Evolutionary conservation across 1,140 invertebrate genomes (phyloP), one percentile per base, ranked within the genome.

Genomic region (Drosophila ananassae): DNA sequence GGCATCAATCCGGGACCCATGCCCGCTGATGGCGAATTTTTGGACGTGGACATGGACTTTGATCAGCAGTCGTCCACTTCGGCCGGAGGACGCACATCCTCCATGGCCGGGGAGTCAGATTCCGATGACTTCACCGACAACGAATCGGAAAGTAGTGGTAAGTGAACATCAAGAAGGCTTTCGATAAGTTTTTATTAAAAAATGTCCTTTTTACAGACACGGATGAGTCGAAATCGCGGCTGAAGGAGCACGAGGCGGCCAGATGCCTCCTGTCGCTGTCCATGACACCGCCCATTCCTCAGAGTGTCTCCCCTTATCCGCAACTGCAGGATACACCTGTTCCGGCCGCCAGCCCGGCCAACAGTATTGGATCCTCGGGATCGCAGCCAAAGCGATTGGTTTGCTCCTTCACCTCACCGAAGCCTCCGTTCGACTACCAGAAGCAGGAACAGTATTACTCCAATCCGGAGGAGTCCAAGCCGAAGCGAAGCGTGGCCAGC

Each of bases 231-330:
- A 94, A 94, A 79, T 94, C 94, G 2, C 92, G 94, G 13, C 89
- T 94, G 51, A 93, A 96, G 69, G 97, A 98, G 90, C 96, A 97
- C 76, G 97, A 98, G 93, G 97, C 97, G 2, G 97, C 97, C 0
- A 95, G 96, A 63, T 96, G 97, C 89, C 92, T 98, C 34, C 91
- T 98, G 9, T 96, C 96, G 68, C 92, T 98, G 9, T 96, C 95
- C 0, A 94, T 89, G 93, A 93, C 85, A 56, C 91, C 80, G 51
- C 92, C 63, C 25, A 89, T 91, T 63, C 78, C 80, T 2, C 87
- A 81, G 17, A 91, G 81, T 30, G 73, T 89, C 1, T 77, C 85
- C 3, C 78, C 89, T 0, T 79, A 78, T 67, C 75, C 61, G 0
- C 68, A 61, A 37, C 32, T 73, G 10, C 73, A 79, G 52, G 83